Evolutionary conservation across 2,113 vertebrate genomes (phyloP), one percentile per base, ranked within the genome.

Genomic region (Platysteira castanea): DNA sequence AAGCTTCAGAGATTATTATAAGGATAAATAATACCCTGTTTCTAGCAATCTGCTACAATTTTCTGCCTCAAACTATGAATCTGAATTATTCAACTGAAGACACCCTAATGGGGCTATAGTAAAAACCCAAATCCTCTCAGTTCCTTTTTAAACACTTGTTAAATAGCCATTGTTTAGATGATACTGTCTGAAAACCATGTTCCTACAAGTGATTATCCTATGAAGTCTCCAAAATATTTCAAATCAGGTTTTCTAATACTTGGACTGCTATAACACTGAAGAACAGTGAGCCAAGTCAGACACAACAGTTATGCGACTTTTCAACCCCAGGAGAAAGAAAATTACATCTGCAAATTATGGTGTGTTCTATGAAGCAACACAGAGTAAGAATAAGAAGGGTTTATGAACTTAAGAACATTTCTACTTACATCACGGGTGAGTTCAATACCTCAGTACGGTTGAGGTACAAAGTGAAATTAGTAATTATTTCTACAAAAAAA

Each of bases 161-260:
- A 91, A 83, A 59, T 67, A 76, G 56, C 47, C 46, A 35, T 37
- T 41, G 6, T 64, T 91, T 65, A 61, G 28, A 46, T 1, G 2
- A 42, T 31, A 63, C 27, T 74, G 16, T 74, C 50, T 70, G 59
- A 87, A 90, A 89, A 77, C 19, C 83, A 81, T 69, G 15, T 27
- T 83, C 42, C 9, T 83, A 44, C 15, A 79, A 92, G 22, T 52
- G 9, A 19, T 75, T 64, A 82, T 41, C 18, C 47, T 75, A 12
- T 64, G 71, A 82, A 84, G 8, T 57, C 14, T 94, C 46, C 73
- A 87, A 84, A 65, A 82, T 46, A 7, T 93, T 93, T 56, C 47
- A 71, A 89, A 98, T 97, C 84, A 98, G 95, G 83, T 98, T 97
- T 97, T 98, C 97, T 97, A 97, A 98, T 98, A 96, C 87, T 98